Evolutionary conservation across 2,888 invertebrate genomes (phyloP), one percentile per base, ranked within the genome.

Genomic region (Hirudinaria manillensis): DNA sequence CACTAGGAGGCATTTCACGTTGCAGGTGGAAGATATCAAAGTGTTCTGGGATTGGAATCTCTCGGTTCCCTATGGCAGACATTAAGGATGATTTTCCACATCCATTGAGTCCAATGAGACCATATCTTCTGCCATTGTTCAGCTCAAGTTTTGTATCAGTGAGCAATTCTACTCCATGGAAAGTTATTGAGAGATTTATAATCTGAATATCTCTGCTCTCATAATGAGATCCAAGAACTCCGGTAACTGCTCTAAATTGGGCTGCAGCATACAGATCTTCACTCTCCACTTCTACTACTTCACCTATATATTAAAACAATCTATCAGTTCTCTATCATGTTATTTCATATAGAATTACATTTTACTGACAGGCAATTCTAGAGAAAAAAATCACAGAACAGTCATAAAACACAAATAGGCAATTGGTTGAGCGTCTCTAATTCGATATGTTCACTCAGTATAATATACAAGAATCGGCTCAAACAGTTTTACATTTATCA

Each of bases 11-110:
- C 91, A 98, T 97, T 88, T 99, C 99, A 72, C 98, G 89, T 16
- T 93, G 92, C 84, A 99, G 88, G 86, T 98, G 93, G 87, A 96
- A 99, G 82, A 98, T 97, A 87, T 99, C 99, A 80, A 99, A 93
- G 84, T 94, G 93, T 3, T 93, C 91, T 3, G 97, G 99, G 78
- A 99, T 93, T 0, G 96, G 95, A 53, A 98, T 92, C 87, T 99
- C 89, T 56, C 96, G 90, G 79, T 93, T 91, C 76, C 96, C 96
- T 77, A 99, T 88, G 29, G 92, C 93, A 67, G 96, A 89, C 79
- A 99, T 87, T 76, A 99, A 86, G 2, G 97, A 96, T 2, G 97
- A 97, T 86, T 99, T 99, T 80, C 92, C 98, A 85, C 94, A 93
- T 80, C 99, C 99, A 86, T 99, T 99, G n/a, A 93, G 89, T 74